These are phyloP conservation scores for Rallus limicola DNA, from an alignment of 2,113 vertebrate species.

Conservation along the genomic window DNA sequence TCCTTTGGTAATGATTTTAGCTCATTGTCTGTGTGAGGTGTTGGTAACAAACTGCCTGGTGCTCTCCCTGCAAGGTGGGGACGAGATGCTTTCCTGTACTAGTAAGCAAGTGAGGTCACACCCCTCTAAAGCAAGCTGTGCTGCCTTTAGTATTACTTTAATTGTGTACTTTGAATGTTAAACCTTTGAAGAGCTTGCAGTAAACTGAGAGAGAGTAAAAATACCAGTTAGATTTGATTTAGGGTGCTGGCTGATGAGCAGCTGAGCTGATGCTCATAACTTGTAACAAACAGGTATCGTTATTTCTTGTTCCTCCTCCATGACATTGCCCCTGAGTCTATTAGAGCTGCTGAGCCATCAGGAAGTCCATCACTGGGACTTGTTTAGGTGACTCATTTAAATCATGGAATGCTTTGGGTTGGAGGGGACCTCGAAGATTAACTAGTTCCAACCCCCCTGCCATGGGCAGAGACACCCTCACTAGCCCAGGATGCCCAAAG, in stretches of 20 bases:
- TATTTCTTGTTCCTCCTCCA: background rate
- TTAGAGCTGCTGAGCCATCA: background rate
- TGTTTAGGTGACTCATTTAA: background rate
- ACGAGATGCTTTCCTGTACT: background rate
- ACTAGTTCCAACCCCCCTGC: too few relatives aligned
- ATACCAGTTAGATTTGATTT: background rate
- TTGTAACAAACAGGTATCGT: background rate
- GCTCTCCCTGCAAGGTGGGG: conserved; percentile 42
- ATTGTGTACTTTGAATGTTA: background rate
- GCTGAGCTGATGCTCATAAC: background rate
- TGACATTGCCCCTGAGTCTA: background rate
- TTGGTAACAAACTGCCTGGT: background rate
- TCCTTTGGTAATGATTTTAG: background rate
- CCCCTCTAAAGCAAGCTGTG: background rate
- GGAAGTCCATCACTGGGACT: background rate
- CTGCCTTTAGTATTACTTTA: background rate
- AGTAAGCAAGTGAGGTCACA: background rate
- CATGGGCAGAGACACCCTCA: too few relatives aligned
- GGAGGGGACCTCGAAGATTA: too few relatives aligned
- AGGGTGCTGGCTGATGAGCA: background rate
- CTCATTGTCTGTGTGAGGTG: background rate
- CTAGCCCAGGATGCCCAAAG: too few relatives aligned
- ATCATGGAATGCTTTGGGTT: too few relatives aligned
- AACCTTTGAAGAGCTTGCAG: background rate
- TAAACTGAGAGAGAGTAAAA: background rate